These are phyloP conservation scores for Hipposideros larvatus DNA, from an alignment of 2,797 vertebrate species.

Conservation along the genomic window DNA sequence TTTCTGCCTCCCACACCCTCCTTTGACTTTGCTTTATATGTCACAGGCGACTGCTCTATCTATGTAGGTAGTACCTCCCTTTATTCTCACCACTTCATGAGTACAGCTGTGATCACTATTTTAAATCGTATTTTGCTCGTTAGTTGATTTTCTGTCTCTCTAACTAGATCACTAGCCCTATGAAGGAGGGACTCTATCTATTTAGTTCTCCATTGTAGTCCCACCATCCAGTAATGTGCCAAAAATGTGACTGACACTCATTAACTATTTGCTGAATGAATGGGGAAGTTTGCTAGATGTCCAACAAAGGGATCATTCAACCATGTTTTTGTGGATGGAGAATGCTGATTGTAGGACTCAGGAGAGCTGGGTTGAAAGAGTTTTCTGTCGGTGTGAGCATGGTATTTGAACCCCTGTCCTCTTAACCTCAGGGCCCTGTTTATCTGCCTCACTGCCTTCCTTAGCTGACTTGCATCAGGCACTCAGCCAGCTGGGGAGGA, in stretches of 20 bases:
- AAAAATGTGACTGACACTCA: background rate
- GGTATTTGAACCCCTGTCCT: background rate
- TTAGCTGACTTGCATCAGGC: background rate
- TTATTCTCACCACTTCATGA: background rate
- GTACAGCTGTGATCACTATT: background rate
- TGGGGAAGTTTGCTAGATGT: background rate
- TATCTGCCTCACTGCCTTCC: background rate
- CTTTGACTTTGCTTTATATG: too few species aligned
- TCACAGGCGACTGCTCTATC: background rate
- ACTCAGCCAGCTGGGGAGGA: background rate
- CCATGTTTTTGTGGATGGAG: background rate
- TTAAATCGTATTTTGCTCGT: background rate
- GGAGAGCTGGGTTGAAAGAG: background rate
- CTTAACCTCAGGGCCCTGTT: background rate
- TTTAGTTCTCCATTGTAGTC: background rate
- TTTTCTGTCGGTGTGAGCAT: fast-evolving
- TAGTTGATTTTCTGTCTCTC: background rate
- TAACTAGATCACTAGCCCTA: background rate
- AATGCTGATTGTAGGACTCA: background rate
- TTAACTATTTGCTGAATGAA: background rate
- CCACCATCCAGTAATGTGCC: background rate
- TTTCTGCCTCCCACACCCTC: background rate
- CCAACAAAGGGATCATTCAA: background rate
- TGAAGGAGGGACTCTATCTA: background rate
- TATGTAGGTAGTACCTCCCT: background rate